A percentile compares a stretch with the other conserved stretches of the same genome.
These are phyloP conservation scores for Cebuella pygmaea DNA, from an alignment of 2,797 vertebrate species.

Conservation along the genomic window DNA sequence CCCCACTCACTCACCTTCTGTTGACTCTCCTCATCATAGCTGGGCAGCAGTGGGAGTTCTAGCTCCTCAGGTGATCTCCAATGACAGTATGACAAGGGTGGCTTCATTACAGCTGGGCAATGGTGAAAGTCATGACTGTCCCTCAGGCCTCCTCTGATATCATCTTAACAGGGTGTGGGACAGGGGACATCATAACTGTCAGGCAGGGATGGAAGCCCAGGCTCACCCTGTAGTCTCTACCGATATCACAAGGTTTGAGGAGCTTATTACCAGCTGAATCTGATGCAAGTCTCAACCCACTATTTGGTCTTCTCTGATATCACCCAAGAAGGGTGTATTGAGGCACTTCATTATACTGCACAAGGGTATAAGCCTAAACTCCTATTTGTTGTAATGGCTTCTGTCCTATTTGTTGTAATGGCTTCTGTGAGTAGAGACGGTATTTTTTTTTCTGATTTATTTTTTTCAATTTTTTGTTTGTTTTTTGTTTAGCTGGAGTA, in stretches of 20 bases:
- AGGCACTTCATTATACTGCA: background rate
- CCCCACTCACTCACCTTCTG: background rate
- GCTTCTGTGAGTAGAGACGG: background rate
- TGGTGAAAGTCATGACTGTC: background rate
- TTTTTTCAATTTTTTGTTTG: background rate
- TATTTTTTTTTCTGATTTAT: background rate
- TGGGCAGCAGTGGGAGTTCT: fast-evolving
- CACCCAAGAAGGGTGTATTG: no score
- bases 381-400: background rate
- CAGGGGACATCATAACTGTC: no score
- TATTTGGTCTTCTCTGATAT: background rate
- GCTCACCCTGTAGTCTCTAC: background rate
- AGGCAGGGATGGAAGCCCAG: background rate
- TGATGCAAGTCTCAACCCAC: background rate
- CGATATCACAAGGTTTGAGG: background rate
- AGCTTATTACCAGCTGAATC: background rate
- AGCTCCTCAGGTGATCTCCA: background rate
- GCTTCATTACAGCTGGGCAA: background rate
- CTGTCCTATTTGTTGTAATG: background rate
- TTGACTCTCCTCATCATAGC: background rate
- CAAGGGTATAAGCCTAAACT: background rate
- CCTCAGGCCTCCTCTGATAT: fast-evolving
- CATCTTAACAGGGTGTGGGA: no score
- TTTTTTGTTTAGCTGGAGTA: background rate
- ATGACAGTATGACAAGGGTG: background rate